phyloP scores from a whole-genome alignment of 2,797 vertebrate species.

The Myotis planiceps region DNA sequence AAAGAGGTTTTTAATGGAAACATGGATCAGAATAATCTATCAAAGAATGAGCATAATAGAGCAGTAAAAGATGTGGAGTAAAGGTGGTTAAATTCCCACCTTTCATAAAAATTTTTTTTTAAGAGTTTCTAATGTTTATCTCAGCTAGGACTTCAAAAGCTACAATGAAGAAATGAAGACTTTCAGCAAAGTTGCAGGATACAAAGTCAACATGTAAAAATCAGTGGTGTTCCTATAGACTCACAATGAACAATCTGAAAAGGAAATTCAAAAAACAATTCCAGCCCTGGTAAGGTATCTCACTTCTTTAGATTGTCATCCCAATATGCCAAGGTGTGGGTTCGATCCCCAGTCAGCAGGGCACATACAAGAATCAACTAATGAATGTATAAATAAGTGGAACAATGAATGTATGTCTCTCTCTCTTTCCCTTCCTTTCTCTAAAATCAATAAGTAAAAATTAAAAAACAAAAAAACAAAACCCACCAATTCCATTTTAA shows the following conservation, averaged over 20 bases:
- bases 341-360: too few species aligned
- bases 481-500: background rate
- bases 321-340: too few species aligned
- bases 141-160: background rate
- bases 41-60: background rate
- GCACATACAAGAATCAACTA: too few species aligned
- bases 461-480: background rate
- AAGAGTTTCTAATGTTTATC: background rate
- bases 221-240: background rate
- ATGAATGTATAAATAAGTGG: too few species aligned
- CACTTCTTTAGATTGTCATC: too few species aligned
- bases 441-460: background rate
- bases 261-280: background rate
- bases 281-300: background rate
- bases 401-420: background rate
- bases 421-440: background rate
- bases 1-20: background rate
- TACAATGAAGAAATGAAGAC: background rate
- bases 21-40: background rate
- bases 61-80: background rate
- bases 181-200: background rate
- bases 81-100: background rate
- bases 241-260: background rate
- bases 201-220: slow-evolving; percentile 6
- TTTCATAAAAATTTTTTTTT: background rate